Percentiles rank a stretch among this genome's conserved stretches.
Evolutionary conservation across 2,888 invertebrate genomes (phyloP).

Genomic region (Diabrotica balteata): DNA sequence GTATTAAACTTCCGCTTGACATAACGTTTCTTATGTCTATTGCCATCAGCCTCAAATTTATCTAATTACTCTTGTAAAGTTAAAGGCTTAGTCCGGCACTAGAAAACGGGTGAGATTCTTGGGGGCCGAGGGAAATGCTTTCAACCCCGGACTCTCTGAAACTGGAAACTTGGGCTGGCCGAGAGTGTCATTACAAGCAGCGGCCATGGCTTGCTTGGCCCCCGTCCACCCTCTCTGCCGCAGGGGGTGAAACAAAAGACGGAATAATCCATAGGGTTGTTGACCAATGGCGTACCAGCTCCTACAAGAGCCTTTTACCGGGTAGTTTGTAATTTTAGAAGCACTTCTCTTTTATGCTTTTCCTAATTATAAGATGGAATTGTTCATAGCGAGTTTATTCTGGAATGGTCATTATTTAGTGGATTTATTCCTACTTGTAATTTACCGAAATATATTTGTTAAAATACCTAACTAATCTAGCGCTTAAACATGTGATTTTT

Average conservation of each 20-base stretch:
- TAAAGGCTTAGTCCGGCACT: slow-evolving; percentile 8
- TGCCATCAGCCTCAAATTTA: no score
- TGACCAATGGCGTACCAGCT: slow-evolving; percentile 59
- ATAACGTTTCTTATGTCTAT: no score
- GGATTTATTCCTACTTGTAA: no score
- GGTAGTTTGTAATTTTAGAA: slow-evolving; percentile 35
- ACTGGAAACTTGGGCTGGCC: slow-evolving; percentile 57
- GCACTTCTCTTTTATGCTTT: slow-evolving; percentile 38
- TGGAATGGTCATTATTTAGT: no score
- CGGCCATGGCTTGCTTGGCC: slow-evolving; percentile 57
- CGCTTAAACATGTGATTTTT: no score
- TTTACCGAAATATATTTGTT: no score
- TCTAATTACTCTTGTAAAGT: no score
- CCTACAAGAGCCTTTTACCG: slow-evolving; percentile 31
- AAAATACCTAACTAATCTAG: no score
- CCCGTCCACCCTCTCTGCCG: slow-evolving; percentile 46
- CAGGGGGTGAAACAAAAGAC: slow-evolving; percentile 61
- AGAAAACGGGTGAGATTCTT: slow-evolving; percentile 8
- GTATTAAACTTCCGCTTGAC: no score
- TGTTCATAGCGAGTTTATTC: no score
- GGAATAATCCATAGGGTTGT: slow-evolving; percentile 61
- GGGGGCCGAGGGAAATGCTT: slow-evolving; percentile 35
- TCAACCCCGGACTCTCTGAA: slow-evolving; percentile 45
- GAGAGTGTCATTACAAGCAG: slow-evolving; percentile 61
- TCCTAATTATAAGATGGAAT: slow-evolving; percentile 38